Evolutionary conservation across 1,140 invertebrate species (phyloP), one percentile per base, ranked within the genome.

Genomic region (Neotoxoptera formosana): DNA sequence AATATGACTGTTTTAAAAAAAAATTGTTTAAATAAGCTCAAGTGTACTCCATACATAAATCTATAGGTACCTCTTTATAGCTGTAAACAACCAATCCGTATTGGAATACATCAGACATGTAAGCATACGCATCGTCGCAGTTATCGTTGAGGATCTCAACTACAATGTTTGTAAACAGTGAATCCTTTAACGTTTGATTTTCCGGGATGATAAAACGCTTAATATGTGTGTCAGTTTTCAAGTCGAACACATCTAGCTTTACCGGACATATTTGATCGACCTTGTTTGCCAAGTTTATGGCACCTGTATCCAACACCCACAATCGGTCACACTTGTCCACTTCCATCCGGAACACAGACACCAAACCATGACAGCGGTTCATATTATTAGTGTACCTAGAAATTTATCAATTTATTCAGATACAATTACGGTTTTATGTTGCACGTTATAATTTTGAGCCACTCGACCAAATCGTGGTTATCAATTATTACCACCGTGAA

Each of bases 301-400:
- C 96, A 1, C 97, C 97, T 0, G 97, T 97, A 95, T 98, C 97
- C 51, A 98, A 95, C 0, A 97, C 96, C 95, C 97, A 98, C 0
- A 98, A 95, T 76, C 97, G 95, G 67, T 96, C 95, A 94, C 97
- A 98, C 2, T 95, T 95, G 94, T 98, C 97, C 0, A 96, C 96
- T 94, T 96, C 96, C 87, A 97, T 95, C n/a, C 97, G 96, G 94
- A 98, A 98, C 0, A 98, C 97, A 1, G 97, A 98, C 0, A 97
- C 97, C 9, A 98, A 94, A 45, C 96, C 96, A 0, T 96, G 95
- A 94, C 97, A 98, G 93, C 95, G 95, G 20, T 94, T 95, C 95
- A 91, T 51, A 94, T 93, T 87, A 47, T 9, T 36, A 87, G 88
- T 94, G 94, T 94, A 95, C 96, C 97, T 93, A 25, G 3, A 53